These are phyloP conservation scores for Dasypolia templi DNA, from an alignment of 2,888 invertebrate genomes.

Conservation along the genomic window DNA sequence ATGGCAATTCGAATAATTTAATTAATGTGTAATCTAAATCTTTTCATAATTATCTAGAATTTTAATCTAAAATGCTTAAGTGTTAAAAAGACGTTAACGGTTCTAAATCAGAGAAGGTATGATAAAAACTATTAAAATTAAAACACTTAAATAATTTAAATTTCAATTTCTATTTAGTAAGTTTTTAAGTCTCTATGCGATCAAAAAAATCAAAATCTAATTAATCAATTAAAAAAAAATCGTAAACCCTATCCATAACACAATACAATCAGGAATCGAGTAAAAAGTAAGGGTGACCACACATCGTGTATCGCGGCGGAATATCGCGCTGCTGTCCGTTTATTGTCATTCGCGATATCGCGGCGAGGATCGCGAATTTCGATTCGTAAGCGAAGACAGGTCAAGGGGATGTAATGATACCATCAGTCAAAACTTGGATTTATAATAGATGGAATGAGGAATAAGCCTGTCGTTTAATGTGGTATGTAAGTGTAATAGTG, in stretches of 20 bases:
- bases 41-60: neutral
- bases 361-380: conserved; percentile 78
- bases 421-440: conserved; percentile 77
- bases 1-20: neutral
- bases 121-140: neutral
- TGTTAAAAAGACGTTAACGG: neutral
- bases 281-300: conserved; percentile 85
- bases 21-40: neutral
- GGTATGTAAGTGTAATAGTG: neutral
- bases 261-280: conserved; percentile 89
- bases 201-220: conserved; percentile 2
- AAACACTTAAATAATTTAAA: neutral
- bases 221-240: conserved; percentile 50
- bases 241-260: conserved; percentile 76
- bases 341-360: conserved; percentile 85
- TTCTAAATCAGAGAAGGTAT: neutral
- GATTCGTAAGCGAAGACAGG: conserved; percentile 77
- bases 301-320: conserved; percentile 81
- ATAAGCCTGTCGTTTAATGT: conserved; percentile 10
- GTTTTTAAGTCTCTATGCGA: neutral
- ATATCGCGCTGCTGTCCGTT: conserved; percentile 80
- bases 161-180: too few species aligned
- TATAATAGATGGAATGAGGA: conserved; percentile 32
- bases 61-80: neutral
- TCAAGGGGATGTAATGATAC: conserved; percentile 77